Evolutionary conservation across 37 sponge, comb jelly and placozoan species (phyloP).

Genomic region (Mnemiopsis leidyi): DNA sequence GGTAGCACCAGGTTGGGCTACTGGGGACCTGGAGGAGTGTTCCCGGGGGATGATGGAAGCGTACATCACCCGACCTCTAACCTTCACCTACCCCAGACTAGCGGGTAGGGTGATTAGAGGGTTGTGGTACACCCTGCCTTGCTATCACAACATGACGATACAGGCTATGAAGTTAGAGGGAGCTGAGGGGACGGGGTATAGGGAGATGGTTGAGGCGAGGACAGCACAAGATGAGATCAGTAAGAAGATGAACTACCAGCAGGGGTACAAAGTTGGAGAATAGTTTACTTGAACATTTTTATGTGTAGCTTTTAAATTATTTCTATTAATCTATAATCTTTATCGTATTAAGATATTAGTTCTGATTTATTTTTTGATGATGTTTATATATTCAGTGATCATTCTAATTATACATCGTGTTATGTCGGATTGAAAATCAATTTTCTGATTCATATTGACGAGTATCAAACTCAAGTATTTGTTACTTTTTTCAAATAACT

Average conservation of each 20-base stretch:
- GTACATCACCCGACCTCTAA: neutral
- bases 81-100: neutral
- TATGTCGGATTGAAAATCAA: no score
- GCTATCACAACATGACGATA: neutral
- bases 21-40: neutral
- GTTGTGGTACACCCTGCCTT: neutral
- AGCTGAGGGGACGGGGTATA: neutral
- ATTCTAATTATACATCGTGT: no score
- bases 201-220: neutral
- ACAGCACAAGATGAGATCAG: neutral
- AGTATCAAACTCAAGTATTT: no score
- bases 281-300: no score
- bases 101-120: neutral
- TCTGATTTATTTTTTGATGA: no score
- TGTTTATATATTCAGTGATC: no score
- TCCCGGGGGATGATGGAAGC: constrained; percentile 14
- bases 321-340: no score
- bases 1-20: neutral
- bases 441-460: no score
- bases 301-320: no score
- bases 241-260: neutral
- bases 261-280: no score
- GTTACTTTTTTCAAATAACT: no score
- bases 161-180: neutral
- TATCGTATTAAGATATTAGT: no score